Percentiles rank a stretch among this genome's conserved stretches.
Evolutionary conservation across 2,797 vertebrate species (phyloP).

Genomic region (Tinamus major): DNA sequence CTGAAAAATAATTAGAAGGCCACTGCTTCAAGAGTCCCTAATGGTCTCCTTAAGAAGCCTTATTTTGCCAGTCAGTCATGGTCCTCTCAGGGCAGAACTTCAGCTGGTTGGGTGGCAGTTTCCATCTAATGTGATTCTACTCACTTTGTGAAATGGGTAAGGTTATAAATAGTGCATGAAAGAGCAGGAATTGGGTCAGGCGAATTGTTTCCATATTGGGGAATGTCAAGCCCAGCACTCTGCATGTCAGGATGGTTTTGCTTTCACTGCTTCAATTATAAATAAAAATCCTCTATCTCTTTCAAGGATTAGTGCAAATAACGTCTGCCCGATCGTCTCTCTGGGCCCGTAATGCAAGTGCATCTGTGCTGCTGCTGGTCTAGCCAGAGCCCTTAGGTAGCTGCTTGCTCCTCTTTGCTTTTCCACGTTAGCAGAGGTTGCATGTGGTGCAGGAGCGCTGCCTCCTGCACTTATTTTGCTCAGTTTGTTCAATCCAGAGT

Average conservation of each 20-base stretch:
- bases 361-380: neutral
- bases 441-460: neutral
- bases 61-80: neutral
- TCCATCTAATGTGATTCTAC: constrained; percentile 38
- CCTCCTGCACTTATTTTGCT: neutral
- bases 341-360: neutral
- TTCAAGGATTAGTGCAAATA: neutral
- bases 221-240: neutral
- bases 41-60: constrained; percentile 40
- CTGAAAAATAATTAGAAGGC: constrained; percentile 51
- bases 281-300: constrained; percentile 18
- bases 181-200: constrained; percentile 66
- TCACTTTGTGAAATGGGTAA: constrained; percentile 47
- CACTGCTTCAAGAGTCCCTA: neutral
- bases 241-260: neutral
- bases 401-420: neutral
- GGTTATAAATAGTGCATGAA: constrained; percentile 80
- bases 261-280: constrained; percentile 47
- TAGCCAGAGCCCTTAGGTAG: neutral
- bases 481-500: neutral
- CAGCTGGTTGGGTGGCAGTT: constrained; percentile 31
- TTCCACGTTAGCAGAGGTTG: fast-evolving
- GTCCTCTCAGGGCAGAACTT: constrained; percentile 64
- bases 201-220: constrained; percentile 67
- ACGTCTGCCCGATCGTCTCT: neutral